A percentile compares a stretch with the other conserved stretches of the same genome.
phyloP scores from a whole-genome alignment of 2,797 vertebrate species.

The Onychomys torridus region DNA sequence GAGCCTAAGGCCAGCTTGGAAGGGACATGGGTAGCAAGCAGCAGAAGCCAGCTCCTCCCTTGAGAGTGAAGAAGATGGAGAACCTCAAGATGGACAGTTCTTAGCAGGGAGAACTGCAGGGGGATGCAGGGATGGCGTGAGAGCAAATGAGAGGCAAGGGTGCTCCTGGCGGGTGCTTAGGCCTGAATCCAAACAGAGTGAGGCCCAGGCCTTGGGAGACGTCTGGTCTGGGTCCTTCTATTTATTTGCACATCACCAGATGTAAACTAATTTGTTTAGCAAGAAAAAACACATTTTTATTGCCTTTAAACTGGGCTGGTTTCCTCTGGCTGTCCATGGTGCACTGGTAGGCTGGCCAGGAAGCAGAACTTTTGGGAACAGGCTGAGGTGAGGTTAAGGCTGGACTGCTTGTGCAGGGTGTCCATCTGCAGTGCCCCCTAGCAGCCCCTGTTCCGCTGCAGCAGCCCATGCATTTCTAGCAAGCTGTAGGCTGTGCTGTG shows the following conservation, averaged over 20 bases:
- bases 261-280: conserved; percentile 88
- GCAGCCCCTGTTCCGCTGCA: neutral
- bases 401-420: neutral
- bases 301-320: conserved; percentile 86
- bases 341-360: neutral
- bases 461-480: neutral
- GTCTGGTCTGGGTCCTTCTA: conserved; percentile 85
- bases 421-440: neutral
- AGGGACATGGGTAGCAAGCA: neutral
- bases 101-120: neutral
- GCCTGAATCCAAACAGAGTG: conserved; percentile 69
- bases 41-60: neutral
- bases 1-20: neutral
- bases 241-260: conserved; percentile 87
- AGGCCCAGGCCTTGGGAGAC: conserved; percentile 87
- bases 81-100: neutral
- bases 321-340: conserved; percentile 31
- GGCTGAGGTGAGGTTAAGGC: conserved; percentile 50
- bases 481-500: neutral
- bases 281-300: conserved; percentile 88
- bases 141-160: conserved; percentile 48
- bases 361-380: conserved; percentile 58
- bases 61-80: neutral
- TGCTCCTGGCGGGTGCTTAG: conserved; percentile 38
- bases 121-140: conserved; percentile 62